phyloP scores from a whole-genome alignment of 1,140 invertebrate genomes.

The Aphaenogaster ashmeadi region DNA sequence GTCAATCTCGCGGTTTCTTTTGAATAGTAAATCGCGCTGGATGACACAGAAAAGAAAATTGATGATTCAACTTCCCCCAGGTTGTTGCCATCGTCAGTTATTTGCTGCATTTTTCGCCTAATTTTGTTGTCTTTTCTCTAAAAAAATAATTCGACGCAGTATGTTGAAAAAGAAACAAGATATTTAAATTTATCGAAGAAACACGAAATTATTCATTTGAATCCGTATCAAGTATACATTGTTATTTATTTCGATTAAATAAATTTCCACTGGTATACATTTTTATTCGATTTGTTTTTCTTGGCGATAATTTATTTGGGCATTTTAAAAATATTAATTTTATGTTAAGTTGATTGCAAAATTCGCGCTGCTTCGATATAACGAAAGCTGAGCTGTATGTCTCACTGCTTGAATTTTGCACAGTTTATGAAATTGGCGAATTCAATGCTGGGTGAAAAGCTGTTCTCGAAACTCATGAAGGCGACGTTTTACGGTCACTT shows the following conservation, averaged over 20 bases:
- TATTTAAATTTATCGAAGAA: background rate
- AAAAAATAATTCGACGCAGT: background rate
- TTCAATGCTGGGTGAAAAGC: constrained; percentile 93
- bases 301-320: too few relatives aligned
- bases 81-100: background rate
- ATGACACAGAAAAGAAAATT: background rate
- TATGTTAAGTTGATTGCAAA: too few relatives aligned
- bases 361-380: background rate
- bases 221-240: too few relatives aligned
- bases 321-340: too few relatives aligned
- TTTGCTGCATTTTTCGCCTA: background rate
- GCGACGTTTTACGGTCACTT: constrained; percentile 99
- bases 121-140: background rate
- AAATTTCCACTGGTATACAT: too few relatives aligned
- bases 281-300: too few relatives aligned
- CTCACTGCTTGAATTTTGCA: constrained; percentile 75
- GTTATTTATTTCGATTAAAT: too few relatives aligned
- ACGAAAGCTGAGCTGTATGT: background rate
- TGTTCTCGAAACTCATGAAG: constrained; percentile 97
- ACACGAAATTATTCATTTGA: background rate
- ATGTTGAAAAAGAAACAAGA: background rate
- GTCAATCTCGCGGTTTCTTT: background rate
- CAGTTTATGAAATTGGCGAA: constrained; percentile 96
- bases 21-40: background rate
- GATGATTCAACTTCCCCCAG: background rate